phyloP scores from a whole-genome alignment of 2,797 vertebrate species.

The Coregonus suidteri region DNA sequence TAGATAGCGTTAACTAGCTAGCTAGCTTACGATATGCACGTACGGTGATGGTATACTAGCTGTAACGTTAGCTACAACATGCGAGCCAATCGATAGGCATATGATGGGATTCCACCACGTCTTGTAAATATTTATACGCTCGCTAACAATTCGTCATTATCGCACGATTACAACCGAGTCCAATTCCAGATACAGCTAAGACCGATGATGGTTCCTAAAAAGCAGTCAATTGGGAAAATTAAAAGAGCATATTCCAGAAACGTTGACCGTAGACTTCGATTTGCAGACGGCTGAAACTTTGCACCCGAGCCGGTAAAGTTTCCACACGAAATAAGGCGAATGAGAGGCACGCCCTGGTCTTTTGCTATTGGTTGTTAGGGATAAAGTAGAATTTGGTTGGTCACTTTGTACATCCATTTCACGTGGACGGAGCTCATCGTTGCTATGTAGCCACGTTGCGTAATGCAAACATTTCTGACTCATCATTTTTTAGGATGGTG shows the following conservation, averaged over 20 bases:
- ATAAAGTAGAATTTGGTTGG: slow-evolving; percentile 41
- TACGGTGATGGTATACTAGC: slow-evolving; percentile 30
- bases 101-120: not conserved
- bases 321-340: slow-evolving; percentile 88
- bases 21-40: slow-evolving; percentile 14
- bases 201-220: not conserved
- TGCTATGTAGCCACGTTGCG: slow-evolving; percentile 64
- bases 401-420: not conserved
- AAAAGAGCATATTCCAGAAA: slow-evolving; percentile 14
- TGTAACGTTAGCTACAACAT: slow-evolving; percentile 55
- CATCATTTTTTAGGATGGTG: not conserved
- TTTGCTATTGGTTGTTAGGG: slow-evolving; percentile 49
- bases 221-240: not conserved
- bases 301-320: slow-evolving; percentile 94
- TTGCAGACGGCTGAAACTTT: slow-evolving; percentile 97
- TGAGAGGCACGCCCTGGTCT: slow-evolving; percentile 41
- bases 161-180: not conserved
- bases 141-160: not conserved
- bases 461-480: not conserved
- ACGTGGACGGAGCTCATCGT: slow-evolving; percentile 49
- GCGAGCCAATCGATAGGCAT: slow-evolving; percentile 27
- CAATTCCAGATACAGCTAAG: not conserved
- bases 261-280: slow-evolving; percentile 60
- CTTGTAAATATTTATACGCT: not conserved
- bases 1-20: slow-evolving; percentile 4